Base-by-base conservation (phyloP, 2,888 invertebrate species). In the Euclidia mi region DNA sequence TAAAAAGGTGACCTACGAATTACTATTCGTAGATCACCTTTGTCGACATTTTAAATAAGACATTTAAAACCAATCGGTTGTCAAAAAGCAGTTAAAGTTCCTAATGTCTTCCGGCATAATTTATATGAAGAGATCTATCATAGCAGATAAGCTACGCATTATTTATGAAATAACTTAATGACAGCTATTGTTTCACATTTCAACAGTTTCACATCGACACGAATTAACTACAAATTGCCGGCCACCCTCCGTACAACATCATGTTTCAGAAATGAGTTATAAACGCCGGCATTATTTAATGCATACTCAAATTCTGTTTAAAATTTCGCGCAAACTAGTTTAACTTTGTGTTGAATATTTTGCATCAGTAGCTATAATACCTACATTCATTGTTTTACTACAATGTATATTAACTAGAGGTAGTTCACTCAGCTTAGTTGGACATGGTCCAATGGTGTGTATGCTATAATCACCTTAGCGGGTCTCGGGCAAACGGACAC, bases 91-190 rank as follows among this genome's bases (percentile, higher is more conserved):
- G 49, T 51, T 61, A 45, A 62, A 69, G 61, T 37, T 56, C 20
- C 14, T 48, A 46, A 63, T 42, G 35, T 31, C 42, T 53, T 47
- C 38, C 34, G 11, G n/a, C 41, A 40, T 37, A 28, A 56, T 47
- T 56, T 57, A 71, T 49, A 67, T 42, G 53, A 11, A 49, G 44
- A 59, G 58, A 65, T 71, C 60, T 60, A 55, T 61, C 49, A 59
- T 44, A 41, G 9, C 9, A 42, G 56, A 66, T 64, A 71, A 71
- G 58, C 35, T 29, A 10, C 32, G 28, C 43, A 49, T 55, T 65
- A 66, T 66, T 59, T 53, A 45, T 49, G 35, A 64, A 63, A 65
- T 65, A 47, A 64, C 65, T 62, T 68, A 68, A 72, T 65, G 50
- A 55, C 48, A 50, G 31, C 52, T 49, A 63, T 73, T 70, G 50